Evolutionary conservation across 37 sponge, comb jelly and placozoan genomes (phyloP).

Genomic region (Petrosia ficiformis): DNA sequence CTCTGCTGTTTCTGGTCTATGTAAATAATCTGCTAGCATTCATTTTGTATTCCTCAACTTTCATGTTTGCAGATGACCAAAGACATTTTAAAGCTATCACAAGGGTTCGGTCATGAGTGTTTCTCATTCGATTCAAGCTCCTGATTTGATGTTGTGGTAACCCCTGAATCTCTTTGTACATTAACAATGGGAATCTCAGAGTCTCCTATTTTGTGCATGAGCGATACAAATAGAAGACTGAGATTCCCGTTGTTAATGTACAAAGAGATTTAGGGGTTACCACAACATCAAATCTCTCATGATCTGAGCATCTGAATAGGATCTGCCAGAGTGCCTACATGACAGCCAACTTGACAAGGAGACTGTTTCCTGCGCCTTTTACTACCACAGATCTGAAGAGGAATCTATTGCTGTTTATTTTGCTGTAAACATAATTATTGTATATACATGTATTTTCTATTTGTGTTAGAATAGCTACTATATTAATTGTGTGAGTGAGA

Average conservation of each 20-base stretch:
- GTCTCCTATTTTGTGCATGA: background rate
- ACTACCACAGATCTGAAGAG: too few relatives aligned
- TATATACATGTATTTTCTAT: too few relatives aligned
- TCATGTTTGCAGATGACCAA: constrained; percentile 39
- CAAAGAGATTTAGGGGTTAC: background rate
- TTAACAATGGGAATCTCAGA: background rate
- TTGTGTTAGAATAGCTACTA: too few relatives aligned
- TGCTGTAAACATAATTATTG: too few relatives aligned
- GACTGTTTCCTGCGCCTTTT: too few relatives aligned
- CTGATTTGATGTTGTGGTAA: background rate
- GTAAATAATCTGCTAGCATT: constrained; percentile 27
- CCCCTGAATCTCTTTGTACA: background rate
- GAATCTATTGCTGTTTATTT: too few relatives aligned
- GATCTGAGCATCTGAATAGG: background rate
- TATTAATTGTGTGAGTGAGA: too few relatives aligned
- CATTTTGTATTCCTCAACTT: background rate
- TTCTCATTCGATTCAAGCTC: too few relatives aligned
- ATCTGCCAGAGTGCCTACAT: background rate
- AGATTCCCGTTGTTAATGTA: background rate
- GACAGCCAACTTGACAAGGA: background rate
- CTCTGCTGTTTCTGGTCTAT: constrained; percentile 33
- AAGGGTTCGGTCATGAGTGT: too few relatives aligned
- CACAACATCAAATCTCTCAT: background rate
- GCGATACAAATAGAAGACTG: background rate
- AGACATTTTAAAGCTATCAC: background rate